Evolutionary conservation across 2,797 vertebrate species (phyloP), one percentile per base, ranked within the genome.

Genomic region (Sebastes hopkinsi): DNA sequence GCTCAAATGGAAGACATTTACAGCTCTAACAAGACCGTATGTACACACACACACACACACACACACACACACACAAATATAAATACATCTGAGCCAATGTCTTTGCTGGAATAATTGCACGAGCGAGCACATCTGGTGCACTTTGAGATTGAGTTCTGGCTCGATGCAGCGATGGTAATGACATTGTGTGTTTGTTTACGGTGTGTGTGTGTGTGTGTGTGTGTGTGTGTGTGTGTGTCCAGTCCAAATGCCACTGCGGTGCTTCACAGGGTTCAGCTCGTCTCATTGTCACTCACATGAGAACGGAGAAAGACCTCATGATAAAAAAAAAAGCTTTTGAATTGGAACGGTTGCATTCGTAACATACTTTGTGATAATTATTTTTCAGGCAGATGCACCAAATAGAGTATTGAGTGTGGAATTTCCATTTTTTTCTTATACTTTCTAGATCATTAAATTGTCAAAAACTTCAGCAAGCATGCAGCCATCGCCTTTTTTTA

Each of bases 1-100:
- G 92, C 93, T 95, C 89, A 92, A 94, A 95, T 92, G 88, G 94
- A 95, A 95, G 94, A 95, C 94, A 95, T 96, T 95, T 95, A 87
- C 87, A 89, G 89, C 91, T 94, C 93, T 93, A 95, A 93, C 88
- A 94, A 95, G 93, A 95, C 91, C 83, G 82, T 87, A 88, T 90
- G 84, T 30, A 82, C 79, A 74, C 80, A 65, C 71, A 82, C 61
- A 85, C 72, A 82, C 61, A 85, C 72, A 32, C 7, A 30, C 74
- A 69, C 55, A 60, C 7, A 54, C 71, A 81, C 72, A 72, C 61
- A 80, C 69, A 85, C 64, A 82, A 64, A 84, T 77, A 83, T 72
- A 90, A 89, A 88, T 86, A 88, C 75, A 94, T 94, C 86, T 93
- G 93, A 95, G 94, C 93, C 91, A 92, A 76, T 88, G 91, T 94